phyloP scores from a whole-genome alignment of 1,140 invertebrate species.

The Odontomachus brunneus region DNA sequence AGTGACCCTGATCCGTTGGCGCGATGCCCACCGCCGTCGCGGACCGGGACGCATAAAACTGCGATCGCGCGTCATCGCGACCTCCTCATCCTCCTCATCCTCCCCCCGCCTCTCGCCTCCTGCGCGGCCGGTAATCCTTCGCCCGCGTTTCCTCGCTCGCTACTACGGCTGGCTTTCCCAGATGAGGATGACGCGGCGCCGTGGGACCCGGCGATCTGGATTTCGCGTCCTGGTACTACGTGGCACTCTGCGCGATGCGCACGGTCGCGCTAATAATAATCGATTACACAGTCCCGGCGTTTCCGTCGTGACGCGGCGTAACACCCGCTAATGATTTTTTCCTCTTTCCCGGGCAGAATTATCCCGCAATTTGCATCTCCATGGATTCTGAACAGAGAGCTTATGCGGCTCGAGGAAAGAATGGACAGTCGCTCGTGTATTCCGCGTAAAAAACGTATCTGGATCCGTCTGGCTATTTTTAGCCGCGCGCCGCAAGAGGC shows the following conservation, averaged over 20 bases:
- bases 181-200: conserved; percentile 43
- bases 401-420: conserved; percentile 13
- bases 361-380: neutral
- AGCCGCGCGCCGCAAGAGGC: conserved; percentile 13
- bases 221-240: conserved; percentile 61
- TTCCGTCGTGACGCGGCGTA: conserved; percentile 24
- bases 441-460: conserved; percentile 69
- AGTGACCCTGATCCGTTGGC: conserved; percentile 69
- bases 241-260: conserved; percentile 51
- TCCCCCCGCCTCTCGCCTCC: conserved; percentile 31
- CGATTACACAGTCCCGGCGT: conserved; percentile 41
- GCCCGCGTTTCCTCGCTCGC: conserved; percentile 52
- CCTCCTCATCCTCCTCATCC: conserved; percentile 57
- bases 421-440: neutral
- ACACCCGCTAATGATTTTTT: conserved; percentile 43
- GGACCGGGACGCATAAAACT: conserved; percentile 28
- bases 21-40: conserved; percentile 40
- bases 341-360: conserved; percentile 22
- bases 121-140: conserved; percentile 50
- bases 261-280: conserved; percentile 58
- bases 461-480: conserved; percentile 66
- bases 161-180: conserved; percentile 44
- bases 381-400: conserved; percentile 15
- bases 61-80: conserved; percentile 62
- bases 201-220: conserved; percentile 57